Evolutionary conservation across 2,113 vertebrate genomes (phyloP), one percentile per base, ranked within the genome.

Genomic region (Nycticebus coucang): DNA sequence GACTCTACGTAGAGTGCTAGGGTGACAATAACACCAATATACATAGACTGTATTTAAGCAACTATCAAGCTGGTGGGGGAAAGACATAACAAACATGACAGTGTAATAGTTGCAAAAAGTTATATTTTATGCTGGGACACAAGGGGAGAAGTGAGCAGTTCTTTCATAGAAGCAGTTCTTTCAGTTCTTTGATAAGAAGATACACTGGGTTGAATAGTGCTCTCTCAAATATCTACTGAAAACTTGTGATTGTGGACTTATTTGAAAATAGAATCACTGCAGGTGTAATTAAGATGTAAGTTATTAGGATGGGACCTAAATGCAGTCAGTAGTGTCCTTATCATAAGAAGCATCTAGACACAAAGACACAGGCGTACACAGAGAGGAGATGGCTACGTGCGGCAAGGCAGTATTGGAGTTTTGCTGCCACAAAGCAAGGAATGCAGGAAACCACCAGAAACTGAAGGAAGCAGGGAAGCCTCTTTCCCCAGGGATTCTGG

Each of bases 11-110:
- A 5, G 12, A 7, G 14, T 87, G 7, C 11, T 86, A 75, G 4
- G 9, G 6, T 19, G 71, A 57, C 13, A 57, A 75, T 90, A 7
- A 59, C 28, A 80, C 59, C 15, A 80, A 69, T 59, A 30, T 0
- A 17, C 33, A 9, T 35, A 10, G 81, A 94, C 18, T 81, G 0
- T 88, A 69, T 35, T 87, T 92, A 95, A 87, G n/a, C 13, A 92
- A 69, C 21, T 28, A 24, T 37, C n/a, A 82, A 84, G 28, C 45
- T 35, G 12, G 17, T 66, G 66, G 9, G 8, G 5, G 5, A 41
- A 91, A 86, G 21, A 45, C 4, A 19, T 41, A 78, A 55, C 7
- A 59, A n/a, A 11, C 82, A 66, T 72, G 14, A 87, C 4, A 72
- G 17, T 21, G 3, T n/a, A 86, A 86, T 79, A 84, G 81, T 53